A percentile compares a stretch with the other conserved stretches of the same genome.
Conservation (phyloP, 2,888 invertebrate species). For the Lasioglossum villosulum region DNA sequence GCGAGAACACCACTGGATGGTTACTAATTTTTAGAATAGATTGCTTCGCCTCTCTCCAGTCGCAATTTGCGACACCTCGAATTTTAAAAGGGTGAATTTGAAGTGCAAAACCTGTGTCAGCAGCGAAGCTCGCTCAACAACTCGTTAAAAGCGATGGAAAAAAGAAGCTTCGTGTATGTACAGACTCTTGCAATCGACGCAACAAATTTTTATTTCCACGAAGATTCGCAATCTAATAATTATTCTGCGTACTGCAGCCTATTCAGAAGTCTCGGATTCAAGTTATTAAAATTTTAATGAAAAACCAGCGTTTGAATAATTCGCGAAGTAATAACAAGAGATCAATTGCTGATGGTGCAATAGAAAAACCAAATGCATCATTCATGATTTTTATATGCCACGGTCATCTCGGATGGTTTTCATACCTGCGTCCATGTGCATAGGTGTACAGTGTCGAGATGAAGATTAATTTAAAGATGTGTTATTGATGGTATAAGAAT, state of each 20-base stretch:
- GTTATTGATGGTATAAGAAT: slow-evolving; percentile 11
- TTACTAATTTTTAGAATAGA: slow-evolving; percentile 37
- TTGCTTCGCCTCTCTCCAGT: slow-evolving; percentile 1
- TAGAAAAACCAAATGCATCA: slow-evolving; percentile 1
- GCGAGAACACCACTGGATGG: background rate
- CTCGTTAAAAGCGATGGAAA: background rate
- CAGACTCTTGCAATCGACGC: background rate
- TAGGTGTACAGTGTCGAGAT: background rate
- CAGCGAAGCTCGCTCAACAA: background rate
- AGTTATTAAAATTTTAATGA: background rate
- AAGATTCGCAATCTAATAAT: background rate
- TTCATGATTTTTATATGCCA: slow-evolving; percentile 14
- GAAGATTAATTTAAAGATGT: slow-evolving; percentile 9
- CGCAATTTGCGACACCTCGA: no score
- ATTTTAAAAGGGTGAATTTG: no score
- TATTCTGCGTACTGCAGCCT: background rate
- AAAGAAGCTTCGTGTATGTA: background rate
- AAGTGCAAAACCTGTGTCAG: background rate
- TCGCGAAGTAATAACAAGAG: background rate
- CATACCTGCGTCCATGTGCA: background rate
- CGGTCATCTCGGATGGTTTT: background rate
- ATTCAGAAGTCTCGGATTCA: background rate
- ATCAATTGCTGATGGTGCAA: background rate
- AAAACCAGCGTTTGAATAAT: background rate
- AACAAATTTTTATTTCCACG: background rate